Conservation (phyloP, 2,888 invertebrate genomes). For the Dichetophora obliterata region DNA sequence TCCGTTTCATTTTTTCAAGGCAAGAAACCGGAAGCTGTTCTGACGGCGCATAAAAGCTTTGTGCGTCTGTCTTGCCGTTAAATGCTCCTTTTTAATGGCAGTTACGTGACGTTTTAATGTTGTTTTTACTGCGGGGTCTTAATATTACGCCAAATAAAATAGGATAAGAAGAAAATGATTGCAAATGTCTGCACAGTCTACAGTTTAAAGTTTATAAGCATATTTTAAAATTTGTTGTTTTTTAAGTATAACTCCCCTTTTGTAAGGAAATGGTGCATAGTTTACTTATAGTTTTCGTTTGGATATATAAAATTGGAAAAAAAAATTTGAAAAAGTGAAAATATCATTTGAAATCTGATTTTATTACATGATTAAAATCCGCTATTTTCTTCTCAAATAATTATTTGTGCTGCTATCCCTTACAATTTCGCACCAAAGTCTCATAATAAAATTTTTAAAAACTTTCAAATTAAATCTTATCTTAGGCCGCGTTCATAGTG, state of each 20-base stretch:
- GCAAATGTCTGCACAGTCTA: background rate
- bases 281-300: too few relatives aligned
- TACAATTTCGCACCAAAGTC: too few relatives aligned
- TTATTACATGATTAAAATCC: too few relatives aligned
- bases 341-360: too few relatives aligned
- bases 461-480: background rate
- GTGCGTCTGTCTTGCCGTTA: constrained; percentile 23
- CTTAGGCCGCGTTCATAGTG: too few relatives aligned
- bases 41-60: constrained; percentile 16
- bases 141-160: background rate
- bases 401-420: too few relatives aligned
- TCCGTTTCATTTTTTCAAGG: background rate
- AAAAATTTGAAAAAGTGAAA: too few relatives aligned
- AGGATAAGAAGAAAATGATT: background rate
- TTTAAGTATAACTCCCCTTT: too few relatives aligned
- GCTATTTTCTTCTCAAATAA: too few relatives aligned
- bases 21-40: constrained; percentile 25
- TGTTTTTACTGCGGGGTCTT: constrained; percentile 36
- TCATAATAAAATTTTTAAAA: too few relatives aligned
- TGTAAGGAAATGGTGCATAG: too few relatives aligned
- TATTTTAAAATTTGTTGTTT: background rate
- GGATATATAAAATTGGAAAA: too few relatives aligned
- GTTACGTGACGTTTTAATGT: constrained; percentile 47
- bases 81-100: constrained; percentile 45
- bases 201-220: background rate